Conservation (phyloP, 2,113 vertebrate genomes). For the Carassius auratus region DNA sequence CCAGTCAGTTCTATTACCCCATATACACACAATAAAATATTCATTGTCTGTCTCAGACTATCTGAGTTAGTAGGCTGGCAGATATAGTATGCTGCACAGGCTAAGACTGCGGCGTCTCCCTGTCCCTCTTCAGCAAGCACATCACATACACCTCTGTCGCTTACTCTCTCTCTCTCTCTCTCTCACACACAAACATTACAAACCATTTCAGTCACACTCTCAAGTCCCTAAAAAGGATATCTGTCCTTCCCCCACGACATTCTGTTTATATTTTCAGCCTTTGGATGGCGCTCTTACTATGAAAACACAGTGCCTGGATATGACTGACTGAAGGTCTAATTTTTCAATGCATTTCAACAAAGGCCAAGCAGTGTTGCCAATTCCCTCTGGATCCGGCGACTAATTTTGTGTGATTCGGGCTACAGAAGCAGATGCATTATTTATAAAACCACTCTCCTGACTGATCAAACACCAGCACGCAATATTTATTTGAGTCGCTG, state of each 20-base stretch:
- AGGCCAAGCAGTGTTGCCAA: conserved; percentile 52
- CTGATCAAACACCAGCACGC: conserved; percentile 58
- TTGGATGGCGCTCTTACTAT: conserved; percentile 59
- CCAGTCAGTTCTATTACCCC: conserved; percentile 63
- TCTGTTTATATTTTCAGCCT: conserved; percentile 7
- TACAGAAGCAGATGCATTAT: conserved; percentile 58
- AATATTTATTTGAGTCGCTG: conserved; percentile 52
- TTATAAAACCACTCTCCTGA: conserved; percentile 49
- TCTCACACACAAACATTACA: conserved; percentile 36
- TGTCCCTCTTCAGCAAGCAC: conserved; percentile 41
- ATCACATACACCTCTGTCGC: conserved; percentile 16
- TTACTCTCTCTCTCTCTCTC: background rate
- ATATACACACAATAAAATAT: conserved; percentile 75
- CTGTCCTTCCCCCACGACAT: background rate
- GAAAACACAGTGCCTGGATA: conserved; percentile 44
- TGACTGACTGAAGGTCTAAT: conserved; percentile 59
- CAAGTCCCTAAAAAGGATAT: background rate
- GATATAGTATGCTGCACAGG: conserved; percentile 65
- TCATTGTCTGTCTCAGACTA: conserved; percentile 71
- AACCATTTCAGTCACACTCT: conserved; percentile 4
- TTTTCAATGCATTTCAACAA: conserved; percentile 63
- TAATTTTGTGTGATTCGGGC: conserved; percentile 59
- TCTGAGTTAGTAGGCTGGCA: conserved; percentile 62
- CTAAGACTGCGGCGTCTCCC: conserved; percentile 28
- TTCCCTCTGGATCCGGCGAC: conserved; percentile 57